A percentile compares a stretch with the other conserved stretches of the same genome.
Conservation (phyloP, 2,113 vertebrate genomes). For the Heteronetta atricapilla region DNA sequence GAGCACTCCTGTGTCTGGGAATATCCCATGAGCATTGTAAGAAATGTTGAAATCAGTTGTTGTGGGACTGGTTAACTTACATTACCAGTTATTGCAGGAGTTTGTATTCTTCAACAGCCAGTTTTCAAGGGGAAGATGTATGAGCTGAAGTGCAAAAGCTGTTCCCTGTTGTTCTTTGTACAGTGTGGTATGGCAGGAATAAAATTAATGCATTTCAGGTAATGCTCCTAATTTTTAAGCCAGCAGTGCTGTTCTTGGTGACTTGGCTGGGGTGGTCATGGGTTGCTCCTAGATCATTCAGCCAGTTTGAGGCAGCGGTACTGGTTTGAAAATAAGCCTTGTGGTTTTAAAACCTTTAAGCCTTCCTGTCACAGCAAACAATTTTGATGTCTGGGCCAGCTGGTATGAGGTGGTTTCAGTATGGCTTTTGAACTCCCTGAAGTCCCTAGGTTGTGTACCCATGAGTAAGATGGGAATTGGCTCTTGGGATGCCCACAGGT, state of each 20-base stretch:
- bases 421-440: not conserved
- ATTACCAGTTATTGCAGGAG: not conserved
- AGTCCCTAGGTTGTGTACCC: not conserved
- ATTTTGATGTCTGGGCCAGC: not conserved
- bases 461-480: not conserved
- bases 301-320: not conserved
- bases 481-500: not conserved
- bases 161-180: not conserved
- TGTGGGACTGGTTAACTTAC: not conserved
- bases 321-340: not conserved
- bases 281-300: not conserved
- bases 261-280: not conserved
- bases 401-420: not conserved
- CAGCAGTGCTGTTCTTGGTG: not conserved
- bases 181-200: not conserved
- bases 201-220: not conserved
- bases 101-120: not conserved
- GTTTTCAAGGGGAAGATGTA: not conserved
- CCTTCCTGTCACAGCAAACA: not conserved
- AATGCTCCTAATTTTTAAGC: not conserved
- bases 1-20: rapidly evolving
- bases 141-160: not conserved
- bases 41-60: not conserved
- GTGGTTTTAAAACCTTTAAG: not conserved
- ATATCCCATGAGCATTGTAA: rapidly evolving